These are phyloP conservation scores for Hipposideros armiger DNA, from an alignment of 2,113 vertebrate genomes.

Conservation along the genomic window DNA sequence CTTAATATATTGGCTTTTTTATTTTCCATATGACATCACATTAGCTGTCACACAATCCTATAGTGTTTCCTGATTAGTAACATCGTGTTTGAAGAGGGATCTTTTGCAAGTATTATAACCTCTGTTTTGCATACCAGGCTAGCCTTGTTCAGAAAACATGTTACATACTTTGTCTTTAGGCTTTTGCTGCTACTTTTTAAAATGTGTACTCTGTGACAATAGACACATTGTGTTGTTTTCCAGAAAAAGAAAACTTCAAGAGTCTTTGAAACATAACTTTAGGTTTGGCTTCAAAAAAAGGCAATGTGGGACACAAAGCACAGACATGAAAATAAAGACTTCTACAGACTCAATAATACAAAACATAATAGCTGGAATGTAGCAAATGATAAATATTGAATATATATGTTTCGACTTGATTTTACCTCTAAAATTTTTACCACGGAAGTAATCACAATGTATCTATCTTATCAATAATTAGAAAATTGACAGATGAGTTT, in stretches of 20 bases:
- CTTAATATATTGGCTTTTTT: neutral
- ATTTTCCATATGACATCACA: neutral
- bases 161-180: neutral
- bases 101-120: neutral
- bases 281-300: slow-evolving; percentile 4
- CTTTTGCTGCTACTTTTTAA: neutral
- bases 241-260: neutral
- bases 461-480: neutral
- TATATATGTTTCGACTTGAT: neutral
- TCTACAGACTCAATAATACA: neutral
- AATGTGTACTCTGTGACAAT: neutral
- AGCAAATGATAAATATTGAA: neutral
- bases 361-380: neutral
- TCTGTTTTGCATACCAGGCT: neutral
- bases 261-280: neutral
- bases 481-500: neutral
- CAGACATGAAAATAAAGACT: neutral
- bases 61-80: neutral
- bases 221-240: neutral
- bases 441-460: neutral
- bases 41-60: neutral
- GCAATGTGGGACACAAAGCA: neutral
- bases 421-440: neutral
- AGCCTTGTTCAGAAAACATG: neutral
- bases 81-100: neutral